phyloP scores from a whole-genome alignment of 2,113 vertebrate genomes.

The Entelurus aequoreus region DNA sequence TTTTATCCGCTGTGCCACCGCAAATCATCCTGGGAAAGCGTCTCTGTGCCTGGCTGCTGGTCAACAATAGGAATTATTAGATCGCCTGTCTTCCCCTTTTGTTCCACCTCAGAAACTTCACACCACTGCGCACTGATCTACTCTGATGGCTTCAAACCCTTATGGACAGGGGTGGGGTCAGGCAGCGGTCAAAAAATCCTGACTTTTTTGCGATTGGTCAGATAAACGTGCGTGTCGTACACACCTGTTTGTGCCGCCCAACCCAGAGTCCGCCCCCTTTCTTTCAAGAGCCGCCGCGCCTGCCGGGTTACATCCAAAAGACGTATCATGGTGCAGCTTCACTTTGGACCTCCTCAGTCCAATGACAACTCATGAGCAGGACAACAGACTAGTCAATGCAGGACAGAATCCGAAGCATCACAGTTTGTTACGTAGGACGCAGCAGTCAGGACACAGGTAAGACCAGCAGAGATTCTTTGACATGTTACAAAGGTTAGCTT shows the following conservation, averaged over 20 bases:
- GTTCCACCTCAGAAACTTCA: constrained; percentile 33
- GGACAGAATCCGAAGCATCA: constrained; percentile 25
- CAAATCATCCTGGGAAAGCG: constrained; percentile 63
- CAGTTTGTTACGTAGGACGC: constrained; percentile 29
- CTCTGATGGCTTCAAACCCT: constrained; percentile 36
- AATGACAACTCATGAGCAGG: background rate
- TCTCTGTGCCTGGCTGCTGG: constrained; percentile 48
- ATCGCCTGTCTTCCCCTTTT: constrained; percentile 36
- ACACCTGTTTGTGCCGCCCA: constrained; percentile 2
- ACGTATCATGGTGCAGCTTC: constrained; percentile 13
- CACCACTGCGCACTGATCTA: constrained; percentile 43
- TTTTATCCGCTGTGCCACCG: background rate
- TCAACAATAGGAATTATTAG: constrained; percentile 62
- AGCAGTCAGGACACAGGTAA: constrained; percentile 35
- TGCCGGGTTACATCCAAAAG: constrained; percentile 9
- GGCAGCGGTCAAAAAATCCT: constrained; percentile 28
- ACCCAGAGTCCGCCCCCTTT: constrained; percentile 10
- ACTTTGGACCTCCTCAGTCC: background rate
- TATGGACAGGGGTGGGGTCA: constrained; percentile 21
- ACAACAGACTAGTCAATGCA: constrained; percentile 27
- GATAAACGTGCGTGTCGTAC: constrained; percentile 12
- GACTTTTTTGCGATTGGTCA: constrained; percentile 26
- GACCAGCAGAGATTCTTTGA: background rate
- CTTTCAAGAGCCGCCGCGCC: constrained; percentile 19
- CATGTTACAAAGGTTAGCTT: too few relatives aligned